Base-by-base conservation (phyloP, 2,888 invertebrate genomes). In the Crossocerus cetratus region DNA sequence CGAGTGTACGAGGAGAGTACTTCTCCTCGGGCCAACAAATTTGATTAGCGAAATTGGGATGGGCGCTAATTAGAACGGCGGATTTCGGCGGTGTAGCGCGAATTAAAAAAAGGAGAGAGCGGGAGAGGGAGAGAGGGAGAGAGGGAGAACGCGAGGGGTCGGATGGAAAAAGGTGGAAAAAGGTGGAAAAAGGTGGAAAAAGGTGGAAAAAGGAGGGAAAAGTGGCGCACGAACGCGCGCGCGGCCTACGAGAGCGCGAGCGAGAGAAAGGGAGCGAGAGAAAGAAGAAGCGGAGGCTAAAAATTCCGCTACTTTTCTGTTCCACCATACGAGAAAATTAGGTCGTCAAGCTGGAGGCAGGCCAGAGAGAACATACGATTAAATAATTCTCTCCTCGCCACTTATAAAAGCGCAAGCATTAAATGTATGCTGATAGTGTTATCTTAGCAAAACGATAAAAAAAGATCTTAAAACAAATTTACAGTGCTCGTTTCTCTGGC, bases 401-500 rank as follows among this genome's bases (percentile, higher is more conserved):
- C 89, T 90, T 88, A 87, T 89, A 89, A 89, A 90, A 89, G 87
- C 89, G 89, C 89, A 89, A 87, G 89, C 89, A 85, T 88, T 87
- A 89, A 89, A 89, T 86, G 87, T 87, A 86, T 84, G 83, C 89
- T 89, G 90, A 90, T 90, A 90, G 86, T 87, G 89, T 86, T 90
- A 90, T 90, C 90, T 88, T 84, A 77, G 83, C 80, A 81, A 85
- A 88, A 86, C 80, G 90, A 90, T 90, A 90, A 90, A 89, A 87
- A 86, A 85, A 84, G 80, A 86, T 86, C 87, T 86, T 86, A 81
- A 87, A 88, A 87, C 86, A 87, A 87, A 87, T 86, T 88, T 86
- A 83, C 87, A 82, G 84, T 80, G 81, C 84, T 79, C 72, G 70
- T 69, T 78, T 65, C 65, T 16, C n/a, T n/a, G 32, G 32, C 76